Base-by-base conservation (phyloP, 2,888 invertebrate species). In the Podotricha telesiphe region DNA sequence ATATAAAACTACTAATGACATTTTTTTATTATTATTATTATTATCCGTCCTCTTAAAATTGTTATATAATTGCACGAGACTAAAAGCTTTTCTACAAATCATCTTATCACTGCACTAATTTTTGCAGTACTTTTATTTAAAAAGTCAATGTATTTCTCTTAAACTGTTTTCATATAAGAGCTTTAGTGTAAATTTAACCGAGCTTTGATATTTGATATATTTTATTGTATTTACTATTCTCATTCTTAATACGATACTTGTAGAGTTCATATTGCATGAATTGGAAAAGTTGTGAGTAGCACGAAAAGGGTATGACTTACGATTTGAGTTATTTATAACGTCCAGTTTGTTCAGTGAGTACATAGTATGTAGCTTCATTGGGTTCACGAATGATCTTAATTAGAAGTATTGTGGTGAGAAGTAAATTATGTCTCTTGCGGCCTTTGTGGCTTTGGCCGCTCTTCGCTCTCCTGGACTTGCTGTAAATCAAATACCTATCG, bases 321-420 rank as follows among this genome's bases (percentile, higher is more conserved):
- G 86, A 80, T 86, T 86, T 84, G 85, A 87, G 89, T 91, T 91
- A 91, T 91, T 91, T 91, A 91, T 91, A 86, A 85, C 84, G 82
- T 83, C 89, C 87, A 87, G 90, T 88, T 88, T 86, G 84, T 86
- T 83, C 85, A 86, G 82, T 80, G 82, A 82, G 85, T 82, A 84
- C 83, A 86, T 84, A 86, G 84, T 86, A 82, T 82, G 86, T 82
- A 77, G 82, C 82, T 84, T 84, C 87, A 84, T 87, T 83, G 85
- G 84, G 72, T 85, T 84, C 87, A 88, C 88, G 89, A 87, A 87
- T 89, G 89, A 90, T 90, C 92, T 91, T 91, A 91, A 91, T 92
- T 91, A 92, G 90, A 91, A 89, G 88, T 86, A 91, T 91, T 91
- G 91, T 92, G 80, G 82, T 73, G 80, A 81, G 82, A 83, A 78